A percentile compares a stretch with the other conserved stretches of the same genome.
phyloP scores from a whole-genome alignment of 2,888 invertebrate species.

The Melanchra persicariae region DNA sequence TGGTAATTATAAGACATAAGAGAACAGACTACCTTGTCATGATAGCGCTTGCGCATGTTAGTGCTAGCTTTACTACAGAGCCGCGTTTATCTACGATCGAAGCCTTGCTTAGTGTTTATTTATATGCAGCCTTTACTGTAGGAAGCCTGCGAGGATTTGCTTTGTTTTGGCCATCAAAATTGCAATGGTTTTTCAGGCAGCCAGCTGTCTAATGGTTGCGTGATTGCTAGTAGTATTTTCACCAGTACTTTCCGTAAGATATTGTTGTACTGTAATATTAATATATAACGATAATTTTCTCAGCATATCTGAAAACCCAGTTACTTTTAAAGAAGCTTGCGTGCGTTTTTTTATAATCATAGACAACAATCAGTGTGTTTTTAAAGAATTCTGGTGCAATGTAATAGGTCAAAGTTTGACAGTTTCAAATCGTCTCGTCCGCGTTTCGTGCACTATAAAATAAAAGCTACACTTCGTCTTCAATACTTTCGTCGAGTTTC shows the following conservation, averaged over 20 bases:
- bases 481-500: constrained; percentile 76
- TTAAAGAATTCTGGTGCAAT: neutral
- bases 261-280: no score
- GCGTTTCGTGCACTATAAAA: constrained; percentile 57
- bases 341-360: neutral
- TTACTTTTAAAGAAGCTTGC: neutral
- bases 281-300: neutral
- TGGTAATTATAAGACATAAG: constrained; percentile 37
- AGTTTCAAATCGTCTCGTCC: constrained; percentile 34
- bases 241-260: neutral
- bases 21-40: constrained; percentile 33
- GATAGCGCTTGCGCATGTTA: constrained; percentile 29
- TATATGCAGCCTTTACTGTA: constrained; percentile 5
- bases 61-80: constrained; percentile 15
- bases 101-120: constrained; percentile 34
- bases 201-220: no score
- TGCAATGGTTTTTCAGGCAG: no score
- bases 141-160: neutral
- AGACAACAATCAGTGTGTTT: neutral
- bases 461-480: constrained; percentile 53
- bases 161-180: neutral
- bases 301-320: neutral
- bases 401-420: neutral
- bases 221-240: no score
- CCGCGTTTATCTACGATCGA: constrained; percentile 40